Evolutionary conservation across 92 coral and sea anemone species (phyloP).

Genomic region (Paramuricea clavata): DNA sequence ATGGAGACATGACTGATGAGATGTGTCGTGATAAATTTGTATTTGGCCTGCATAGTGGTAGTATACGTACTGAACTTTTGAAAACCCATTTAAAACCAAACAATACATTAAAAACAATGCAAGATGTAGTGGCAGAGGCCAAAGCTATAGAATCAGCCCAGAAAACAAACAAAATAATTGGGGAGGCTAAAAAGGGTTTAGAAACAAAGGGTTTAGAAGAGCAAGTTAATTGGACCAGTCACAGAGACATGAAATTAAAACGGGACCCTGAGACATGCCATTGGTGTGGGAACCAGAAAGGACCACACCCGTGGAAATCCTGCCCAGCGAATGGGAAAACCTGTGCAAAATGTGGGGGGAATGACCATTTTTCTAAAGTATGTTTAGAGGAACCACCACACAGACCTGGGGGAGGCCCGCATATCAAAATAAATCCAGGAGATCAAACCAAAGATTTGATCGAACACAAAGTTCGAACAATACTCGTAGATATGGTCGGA

Average conservation of each 20-base stretch:
- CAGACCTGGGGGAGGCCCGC: too few species aligned
- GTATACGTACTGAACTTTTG: conserved; percentile 55
- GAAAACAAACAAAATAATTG: conserved; percentile 49
- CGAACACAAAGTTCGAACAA: background rate
- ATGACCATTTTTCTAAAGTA: conserved; percentile 63
- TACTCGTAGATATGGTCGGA: background rate
- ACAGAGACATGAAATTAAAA: conserved; percentile 44
- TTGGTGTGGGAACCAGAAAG: conserved; percentile 45
- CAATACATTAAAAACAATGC: conserved; percentile 50
- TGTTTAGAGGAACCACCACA: conserved; percentile 9
- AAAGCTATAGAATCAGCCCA: conserved; percentile 61
- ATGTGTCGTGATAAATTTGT: conserved; percentile 58
- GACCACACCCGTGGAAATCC: conserved; percentile 49
- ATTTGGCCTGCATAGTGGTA: conserved; percentile 46
- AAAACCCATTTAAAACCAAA: conserved; percentile 60
- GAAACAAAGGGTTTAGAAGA: conserved; percentile 50
- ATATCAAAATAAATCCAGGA: too few species aligned
- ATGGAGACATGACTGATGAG: conserved; percentile 51
- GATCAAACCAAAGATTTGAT: too few species aligned
- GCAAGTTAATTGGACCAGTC: conserved; percentile 58
- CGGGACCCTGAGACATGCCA: conserved; percentile 55
- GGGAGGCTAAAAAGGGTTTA: background rate
- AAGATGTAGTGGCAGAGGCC: conserved; percentile 57
- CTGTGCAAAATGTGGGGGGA: conserved; percentile 50
- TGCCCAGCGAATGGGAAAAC: conserved; percentile 57